Evolutionary conservation across 2,113 vertebrate species (phyloP).

Genomic region (Isurus oxyrinchus): DNA sequence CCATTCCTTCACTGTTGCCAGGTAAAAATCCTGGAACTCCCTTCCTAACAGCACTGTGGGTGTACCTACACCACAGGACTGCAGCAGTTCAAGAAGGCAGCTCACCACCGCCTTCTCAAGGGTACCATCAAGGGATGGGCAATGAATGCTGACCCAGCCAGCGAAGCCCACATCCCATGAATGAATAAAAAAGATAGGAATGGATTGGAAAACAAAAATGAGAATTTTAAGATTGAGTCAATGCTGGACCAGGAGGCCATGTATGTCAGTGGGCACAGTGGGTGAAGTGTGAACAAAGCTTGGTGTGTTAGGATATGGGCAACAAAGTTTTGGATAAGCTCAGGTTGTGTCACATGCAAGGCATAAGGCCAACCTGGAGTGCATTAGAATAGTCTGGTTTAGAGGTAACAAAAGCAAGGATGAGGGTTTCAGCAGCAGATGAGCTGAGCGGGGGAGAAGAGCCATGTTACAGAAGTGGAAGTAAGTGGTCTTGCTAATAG

Average conservation of each 20-base stretch:
- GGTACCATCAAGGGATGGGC: too few species aligned
- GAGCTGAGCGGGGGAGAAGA: neutral
- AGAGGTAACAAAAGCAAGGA: too few species aligned
- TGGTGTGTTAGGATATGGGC: neutral
- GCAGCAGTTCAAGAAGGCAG: too few species aligned
- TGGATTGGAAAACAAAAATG: neutral
- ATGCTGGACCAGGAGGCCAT: neutral
- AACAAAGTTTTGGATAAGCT: neutral
- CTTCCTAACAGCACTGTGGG: too few species aligned
- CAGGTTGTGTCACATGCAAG: too few species aligned
- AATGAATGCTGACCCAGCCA: too few species aligned
- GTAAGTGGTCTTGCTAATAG: neutral
- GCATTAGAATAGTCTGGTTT: too few species aligned
- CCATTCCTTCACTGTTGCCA: too few species aligned
- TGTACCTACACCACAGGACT: too few species aligned
- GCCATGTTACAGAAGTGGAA: neutral
- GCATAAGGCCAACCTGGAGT: neutral
- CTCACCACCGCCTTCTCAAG: too few species aligned
- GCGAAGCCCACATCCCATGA: too few species aligned
- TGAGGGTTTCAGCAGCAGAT: neutral
- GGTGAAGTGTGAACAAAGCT: neutral
- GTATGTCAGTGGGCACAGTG: neutral
- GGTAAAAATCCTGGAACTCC: too few species aligned
- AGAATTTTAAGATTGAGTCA: neutral
- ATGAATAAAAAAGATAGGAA: neutral